Conservation (phyloP, 1,140 invertebrate species). For the Lordiphosa stackelbergi region DNA sequence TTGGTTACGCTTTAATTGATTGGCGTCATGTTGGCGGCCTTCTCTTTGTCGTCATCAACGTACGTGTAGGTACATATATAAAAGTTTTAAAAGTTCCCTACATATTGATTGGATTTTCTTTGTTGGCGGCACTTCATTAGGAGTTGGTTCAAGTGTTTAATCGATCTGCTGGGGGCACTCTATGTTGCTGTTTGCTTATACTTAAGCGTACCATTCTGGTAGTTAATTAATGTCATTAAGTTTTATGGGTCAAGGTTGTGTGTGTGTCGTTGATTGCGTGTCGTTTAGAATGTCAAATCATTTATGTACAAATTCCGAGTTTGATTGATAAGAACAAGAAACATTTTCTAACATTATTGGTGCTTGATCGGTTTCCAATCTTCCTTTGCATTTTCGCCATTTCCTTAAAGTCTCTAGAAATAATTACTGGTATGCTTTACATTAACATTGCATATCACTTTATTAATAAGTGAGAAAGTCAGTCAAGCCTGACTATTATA, state of each 20-base stretch:
- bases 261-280: conserved; percentile 1
- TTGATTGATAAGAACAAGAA: too few species aligned
- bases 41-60: too few species aligned
- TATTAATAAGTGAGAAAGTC: too few species aligned
- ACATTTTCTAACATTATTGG: too few species aligned
- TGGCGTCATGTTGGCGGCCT: conserved; percentile 2
- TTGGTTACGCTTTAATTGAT: conserved; percentile 28
- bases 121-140: conserved; percentile 4
- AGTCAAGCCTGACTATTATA: too few species aligned
- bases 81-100: neutral
- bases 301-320: too few species aligned
- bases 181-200: conserved; percentile 4
- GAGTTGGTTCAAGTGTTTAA: conserved; percentile 21
- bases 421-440: too few species aligned
- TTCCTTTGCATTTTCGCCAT: too few species aligned
- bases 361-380: too few species aligned
- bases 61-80: neutral
- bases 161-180: neutral
- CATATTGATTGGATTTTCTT: conserved; percentile 12
- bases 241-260: conserved; percentile 48
- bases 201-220: conserved; percentile 14
- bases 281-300: too few species aligned
- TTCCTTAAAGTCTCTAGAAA: too few species aligned
- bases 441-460: too few species aligned
- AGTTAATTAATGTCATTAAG: conserved; percentile 51